Evolutionary conservation across 2,797 vertebrate genomes (phyloP), one percentile per base, ranked within the genome.

Genomic region (Pyrocephalus nanus): DNA sequence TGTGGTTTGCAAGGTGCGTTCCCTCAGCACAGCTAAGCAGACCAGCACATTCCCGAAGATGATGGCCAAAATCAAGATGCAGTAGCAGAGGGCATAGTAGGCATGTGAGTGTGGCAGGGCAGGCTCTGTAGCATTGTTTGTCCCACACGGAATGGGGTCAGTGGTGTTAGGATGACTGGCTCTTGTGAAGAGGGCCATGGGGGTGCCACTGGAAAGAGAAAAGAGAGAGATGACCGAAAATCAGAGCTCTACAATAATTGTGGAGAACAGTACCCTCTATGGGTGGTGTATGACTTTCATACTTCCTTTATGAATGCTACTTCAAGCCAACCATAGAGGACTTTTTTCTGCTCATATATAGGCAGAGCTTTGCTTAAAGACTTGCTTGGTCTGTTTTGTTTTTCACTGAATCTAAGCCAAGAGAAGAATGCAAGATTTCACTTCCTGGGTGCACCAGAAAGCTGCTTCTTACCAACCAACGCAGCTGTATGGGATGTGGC

Each of bases 31-130:
- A 1, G 99, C 99, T 90, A 99, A 84, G 75, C 99, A 99, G 76
- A 99, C 99, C 88, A 99, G 97, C 88, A 98, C 98, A 0, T 99
- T 99, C 53, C 99, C 99, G n/a, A 99, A 99, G 90, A 99, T 82
- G 43, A 99, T 99, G 87, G 98, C 99, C 95, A 99, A 93, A 96
- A 99, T 99, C 91, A 99, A 97, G 29, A 98, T 81, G 2, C 98
- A 98, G 97, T 98, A 99, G 83, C 99, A 96, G 97, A 99, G 98
- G 72, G 99, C 98, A 0, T 98, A 99, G 96, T 99, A 99, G 97
- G 99, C 95, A 0, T 96, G 97, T 1, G 97, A 82, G 14, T 12
- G 97, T 11, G 96, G 79, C 62, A 73, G 51, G 64, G 54, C 74
- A 25, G 78, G 53, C 20, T 86, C 95, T 1, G 97, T 96, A 73